phyloP scores from a whole-genome alignment of 2,113 vertebrate species.

The Calidris pygmaea region DNA sequence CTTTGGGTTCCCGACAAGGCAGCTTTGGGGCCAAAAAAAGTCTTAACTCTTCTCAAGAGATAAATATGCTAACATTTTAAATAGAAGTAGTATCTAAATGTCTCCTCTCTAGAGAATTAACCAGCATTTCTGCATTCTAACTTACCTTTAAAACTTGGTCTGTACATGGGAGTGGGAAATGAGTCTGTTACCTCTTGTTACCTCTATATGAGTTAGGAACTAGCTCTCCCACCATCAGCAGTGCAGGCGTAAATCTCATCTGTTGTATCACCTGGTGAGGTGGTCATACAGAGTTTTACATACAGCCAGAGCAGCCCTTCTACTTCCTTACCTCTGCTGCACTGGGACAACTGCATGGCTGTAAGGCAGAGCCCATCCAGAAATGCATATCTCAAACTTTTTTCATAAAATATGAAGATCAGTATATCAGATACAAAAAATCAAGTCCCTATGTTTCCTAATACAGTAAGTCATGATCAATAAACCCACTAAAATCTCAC shows the following conservation, averaged over 20 bases:
- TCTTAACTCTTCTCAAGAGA: not conserved
- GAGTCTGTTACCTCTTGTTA: fast-evolving
- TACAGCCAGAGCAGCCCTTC: not conserved
- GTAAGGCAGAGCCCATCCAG: not conserved
- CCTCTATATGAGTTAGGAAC: not conserved
- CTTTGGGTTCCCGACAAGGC: not conserved
- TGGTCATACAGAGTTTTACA: not conserved
- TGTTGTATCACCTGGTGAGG: not conserved
- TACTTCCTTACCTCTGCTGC: not conserved
- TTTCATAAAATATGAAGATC: not conserved
- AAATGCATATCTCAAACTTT: not conserved
- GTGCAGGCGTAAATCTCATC: fast-evolving
- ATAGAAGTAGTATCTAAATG: not conserved
- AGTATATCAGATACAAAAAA: not conserved
- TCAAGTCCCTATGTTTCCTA: not conserved
- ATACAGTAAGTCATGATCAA: not conserved
- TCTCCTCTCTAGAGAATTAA: not conserved
- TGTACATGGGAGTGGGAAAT: not conserved
- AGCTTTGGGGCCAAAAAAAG: not conserved
- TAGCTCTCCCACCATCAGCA: not conserved
- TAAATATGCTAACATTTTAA: not conserved
- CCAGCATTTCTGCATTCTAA: not conserved
- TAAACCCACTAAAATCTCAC: not conserved
- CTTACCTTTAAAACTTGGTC: too few species aligned
- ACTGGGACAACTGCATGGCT: not conserved